These are phyloP conservation scores for Myotis lucifugus DNA, from an alignment of 2,113 vertebrate species.

Conservation along the genomic window DNA sequence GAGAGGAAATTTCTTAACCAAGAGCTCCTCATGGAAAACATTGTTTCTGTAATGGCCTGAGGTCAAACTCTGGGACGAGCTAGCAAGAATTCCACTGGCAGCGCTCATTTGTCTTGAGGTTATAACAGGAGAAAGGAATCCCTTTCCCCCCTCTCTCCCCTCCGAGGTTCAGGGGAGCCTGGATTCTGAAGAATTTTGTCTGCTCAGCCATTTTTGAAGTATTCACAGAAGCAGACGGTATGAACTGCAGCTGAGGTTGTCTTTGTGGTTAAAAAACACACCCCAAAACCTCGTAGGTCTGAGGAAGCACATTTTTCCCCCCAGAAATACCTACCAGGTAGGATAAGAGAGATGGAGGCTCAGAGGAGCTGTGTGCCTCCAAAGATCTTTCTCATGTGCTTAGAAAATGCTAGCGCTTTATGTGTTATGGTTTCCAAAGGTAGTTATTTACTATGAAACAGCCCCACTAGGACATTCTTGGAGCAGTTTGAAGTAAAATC, in stretches of 20 bases:
- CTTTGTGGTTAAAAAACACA: constrained; percentile 40
- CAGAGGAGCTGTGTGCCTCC: background rate
- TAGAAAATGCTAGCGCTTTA: background rate
- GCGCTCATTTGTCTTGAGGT: background rate
- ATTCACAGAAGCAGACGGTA: background rate
- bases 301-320: background rate
- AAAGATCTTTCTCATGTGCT: background rate
- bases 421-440: background rate
- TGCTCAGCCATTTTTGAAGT: constrained; percentile 46
- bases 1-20: constrained; percentile 66
- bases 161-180: background rate
- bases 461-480: background rate
- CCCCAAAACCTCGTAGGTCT: background rate
- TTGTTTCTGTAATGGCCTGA: constrained; percentile 50
- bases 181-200: constrained; percentile 24
- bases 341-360: background rate
- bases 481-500: constrained; percentile 43
- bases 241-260: constrained; percentile 22
- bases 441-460: constrained; percentile 33
- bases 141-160: background rate
- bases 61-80: constrained; percentile 57
- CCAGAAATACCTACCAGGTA: background rate
- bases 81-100: constrained; percentile 57
- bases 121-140: constrained; percentile 53
- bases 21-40: constrained; percentile 61